Evolutionary conservation across 2,113 vertebrate species (phyloP).

Genomic region (Zosterops pallidus): DNA sequence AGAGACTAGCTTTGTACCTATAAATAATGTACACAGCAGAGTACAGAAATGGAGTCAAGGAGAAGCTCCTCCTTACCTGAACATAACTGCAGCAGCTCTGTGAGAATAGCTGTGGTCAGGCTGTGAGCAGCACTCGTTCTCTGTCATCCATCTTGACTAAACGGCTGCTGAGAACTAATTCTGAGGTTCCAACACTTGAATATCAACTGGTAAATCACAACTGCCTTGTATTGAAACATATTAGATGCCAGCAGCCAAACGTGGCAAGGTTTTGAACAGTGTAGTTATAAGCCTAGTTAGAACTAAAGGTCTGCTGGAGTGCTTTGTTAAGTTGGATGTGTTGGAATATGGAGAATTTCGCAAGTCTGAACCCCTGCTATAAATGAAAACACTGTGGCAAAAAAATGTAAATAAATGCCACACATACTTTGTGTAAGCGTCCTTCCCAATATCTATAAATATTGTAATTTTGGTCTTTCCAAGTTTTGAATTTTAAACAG

Average conservation of each 20-base stretch:
- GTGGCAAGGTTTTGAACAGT: neutral
- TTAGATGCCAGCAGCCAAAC: neutral
- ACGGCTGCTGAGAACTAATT: neutral
- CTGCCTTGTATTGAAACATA: neutral
- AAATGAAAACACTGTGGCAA: neutral
- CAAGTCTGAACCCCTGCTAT: neutral
- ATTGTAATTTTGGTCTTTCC: neutral
- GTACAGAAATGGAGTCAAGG: conserved; percentile 22
- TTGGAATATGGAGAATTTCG: neutral
- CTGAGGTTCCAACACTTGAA: neutral
- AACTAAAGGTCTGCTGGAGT: neutral
- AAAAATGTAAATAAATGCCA: conserved; percentile 3
- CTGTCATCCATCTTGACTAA: neutral
- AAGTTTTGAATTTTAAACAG: neutral
- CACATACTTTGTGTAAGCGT: neutral
- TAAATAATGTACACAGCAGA: conserved; percentile 25
- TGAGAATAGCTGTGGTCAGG: neutral
- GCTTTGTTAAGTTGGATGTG: neutral
- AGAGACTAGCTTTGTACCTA: conserved; percentile 33
- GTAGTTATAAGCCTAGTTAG: neutral
- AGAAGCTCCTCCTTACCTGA: neutral
- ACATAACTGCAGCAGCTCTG: rapidly evolving
- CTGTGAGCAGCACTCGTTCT: neutral
- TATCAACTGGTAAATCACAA: neutral
- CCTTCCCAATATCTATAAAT: neutral